Evolutionary conservation across 2,797 vertebrate species (phyloP).

Genomic region (Falco peregrinus): DNA sequence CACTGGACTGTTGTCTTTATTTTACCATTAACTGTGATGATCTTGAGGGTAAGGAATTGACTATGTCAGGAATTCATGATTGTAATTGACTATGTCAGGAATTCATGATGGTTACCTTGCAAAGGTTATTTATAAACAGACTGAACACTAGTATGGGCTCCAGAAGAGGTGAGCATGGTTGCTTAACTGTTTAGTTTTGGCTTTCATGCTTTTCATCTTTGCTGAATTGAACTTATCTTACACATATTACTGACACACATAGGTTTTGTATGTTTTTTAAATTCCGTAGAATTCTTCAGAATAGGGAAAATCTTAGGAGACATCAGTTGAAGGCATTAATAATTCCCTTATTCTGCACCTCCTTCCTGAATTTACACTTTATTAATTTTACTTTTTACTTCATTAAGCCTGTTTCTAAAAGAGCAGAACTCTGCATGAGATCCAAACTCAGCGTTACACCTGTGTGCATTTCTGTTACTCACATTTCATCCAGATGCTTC

Average conservation of each 20-base stretch:
- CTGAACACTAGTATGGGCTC: neutral
- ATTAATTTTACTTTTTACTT: slow-evolving; percentile 14
- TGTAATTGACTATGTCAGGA: neutral
- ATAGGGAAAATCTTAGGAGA: neutral
- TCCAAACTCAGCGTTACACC: slow-evolving; percentile 1
- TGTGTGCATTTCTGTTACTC: slow-evolving; percentile 45
- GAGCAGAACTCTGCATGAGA: neutral
- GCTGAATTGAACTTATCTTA: neutral
- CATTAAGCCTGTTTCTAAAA: neutral
- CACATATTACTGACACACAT: neutral
- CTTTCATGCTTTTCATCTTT: neutral
- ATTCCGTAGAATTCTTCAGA: neutral
- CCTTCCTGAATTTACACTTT: neutral
- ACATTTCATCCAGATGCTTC: slow-evolving; percentile 62
- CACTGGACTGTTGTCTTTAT: neutral
- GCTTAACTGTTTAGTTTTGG: neutral
- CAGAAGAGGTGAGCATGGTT: neutral
- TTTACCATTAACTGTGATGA: neutral
- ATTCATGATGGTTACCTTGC: neutral
- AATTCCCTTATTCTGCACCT: neutral
- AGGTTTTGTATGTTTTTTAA: neutral
- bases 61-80: neutral
- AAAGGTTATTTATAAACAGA: neutral
- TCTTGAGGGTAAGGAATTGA: neutral
- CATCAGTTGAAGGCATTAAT: neutral